phyloP scores from a whole-genome alignment of 2,888 invertebrate genomes.

The Hoplodrina blanda region DNA sequence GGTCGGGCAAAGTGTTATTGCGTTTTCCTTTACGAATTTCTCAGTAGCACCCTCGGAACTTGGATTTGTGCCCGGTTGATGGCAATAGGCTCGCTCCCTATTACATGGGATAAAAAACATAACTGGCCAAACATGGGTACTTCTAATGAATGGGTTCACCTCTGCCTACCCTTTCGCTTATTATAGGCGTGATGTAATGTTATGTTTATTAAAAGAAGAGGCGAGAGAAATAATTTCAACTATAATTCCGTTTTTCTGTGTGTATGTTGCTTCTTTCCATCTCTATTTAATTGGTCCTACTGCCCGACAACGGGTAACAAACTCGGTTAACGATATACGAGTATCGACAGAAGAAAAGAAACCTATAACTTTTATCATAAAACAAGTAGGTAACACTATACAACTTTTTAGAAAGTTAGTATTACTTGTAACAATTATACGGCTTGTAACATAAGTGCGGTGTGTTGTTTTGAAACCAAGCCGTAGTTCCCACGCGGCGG shows the following conservation, averaged over 20 bases:
- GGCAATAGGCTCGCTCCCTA: too few relatives aligned
- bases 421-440: slow-evolving; percentile 67
- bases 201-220: too few relatives aligned
- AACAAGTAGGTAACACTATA: slow-evolving; percentile 54
- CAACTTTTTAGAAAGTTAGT: slow-evolving; percentile 66
- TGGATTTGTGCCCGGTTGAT: too few relatives aligned
- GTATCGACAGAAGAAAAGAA: slow-evolving; percentile 51
- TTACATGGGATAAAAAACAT: too few relatives aligned
- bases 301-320: slow-evolving; percentile 25
- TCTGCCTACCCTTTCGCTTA: too few relatives aligned
- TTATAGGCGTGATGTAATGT: too few relatives aligned
- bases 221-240: too few relatives aligned
- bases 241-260: slow-evolving; percentile 1
- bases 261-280: slow-evolving; percentile 7
- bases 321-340: slow-evolving; percentile 17
- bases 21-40: too few relatives aligned
- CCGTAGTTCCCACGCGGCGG: slow-evolving; percentile 72
- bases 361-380: slow-evolving; percentile 60
- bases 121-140: too few relatives aligned
- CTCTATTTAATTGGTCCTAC: slow-evolving; percentile 1
- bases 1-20: too few relatives aligned
- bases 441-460: slow-evolving; percentile 63
- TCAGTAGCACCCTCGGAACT: too few relatives aligned
- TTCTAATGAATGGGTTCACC: too few relatives aligned
- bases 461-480: slow-evolving; percentile 66